Conservation (phyloP, 2,888 invertebrate species). For the Drosophila sordidapex region DNA sequence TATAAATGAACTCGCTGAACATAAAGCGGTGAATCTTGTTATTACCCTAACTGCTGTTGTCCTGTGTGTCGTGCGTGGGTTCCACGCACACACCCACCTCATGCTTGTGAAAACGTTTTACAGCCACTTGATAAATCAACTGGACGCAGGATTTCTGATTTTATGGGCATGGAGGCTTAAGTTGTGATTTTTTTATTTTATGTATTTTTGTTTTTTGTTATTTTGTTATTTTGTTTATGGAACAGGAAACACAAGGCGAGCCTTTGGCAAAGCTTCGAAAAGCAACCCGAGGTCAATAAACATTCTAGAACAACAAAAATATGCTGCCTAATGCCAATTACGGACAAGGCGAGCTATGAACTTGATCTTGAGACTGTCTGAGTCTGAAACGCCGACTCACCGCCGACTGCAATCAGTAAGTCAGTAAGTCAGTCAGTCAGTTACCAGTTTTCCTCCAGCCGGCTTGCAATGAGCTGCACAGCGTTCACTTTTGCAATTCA, state of each 20-base stretch:
- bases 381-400: slow-evolving; percentile 27
- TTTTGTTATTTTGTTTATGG: slow-evolving; percentile 29
- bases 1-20: slow-evolving; percentile 69
- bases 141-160: slow-evolving; percentile 57
- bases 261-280: slow-evolving; percentile 12
- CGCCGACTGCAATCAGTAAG: not conserved
- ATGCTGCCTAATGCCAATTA: slow-evolving; percentile 58
- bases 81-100: slow-evolving; percentile 46
- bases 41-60: slow-evolving; percentile 46
- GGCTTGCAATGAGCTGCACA: slow-evolving; percentile 67
- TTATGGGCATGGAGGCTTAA: slow-evolving; percentile 43
- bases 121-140: slow-evolving; percentile 72
- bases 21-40: slow-evolving; percentile 59
- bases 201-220: not conserved
- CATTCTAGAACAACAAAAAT: slow-evolving; percentile 41
- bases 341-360: slow-evolving; percentile 76
- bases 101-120: slow-evolving; percentile 62
- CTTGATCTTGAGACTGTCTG: slow-evolving; percentile 74
- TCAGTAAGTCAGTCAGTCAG: slow-evolving; percentile 38
- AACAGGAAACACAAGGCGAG: slow-evolving; percentile 62
- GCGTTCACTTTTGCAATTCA: slow-evolving; percentile 70
- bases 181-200: slow-evolving; percentile 18
- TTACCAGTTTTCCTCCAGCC: slow-evolving; percentile 53
- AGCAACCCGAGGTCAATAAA: slow-evolving; percentile 22
- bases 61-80: not conserved